Evolutionary conservation across 1,140 invertebrate genomes (phyloP).

Genomic region (Calycopis cecrops): DNA sequence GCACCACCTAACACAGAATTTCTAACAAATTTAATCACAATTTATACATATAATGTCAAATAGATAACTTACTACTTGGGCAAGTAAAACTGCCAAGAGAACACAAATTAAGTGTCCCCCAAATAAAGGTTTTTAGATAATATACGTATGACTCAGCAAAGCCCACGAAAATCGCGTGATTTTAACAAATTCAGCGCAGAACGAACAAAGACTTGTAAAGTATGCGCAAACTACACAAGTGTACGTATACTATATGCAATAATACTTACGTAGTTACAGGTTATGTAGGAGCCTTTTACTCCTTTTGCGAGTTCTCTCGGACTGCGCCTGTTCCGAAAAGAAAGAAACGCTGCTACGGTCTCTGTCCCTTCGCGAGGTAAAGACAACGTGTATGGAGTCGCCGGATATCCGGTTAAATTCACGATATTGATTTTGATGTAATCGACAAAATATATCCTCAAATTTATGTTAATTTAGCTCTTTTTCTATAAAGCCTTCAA

Average conservation of each 20-base stretch:
- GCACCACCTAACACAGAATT: constrained; percentile 25
- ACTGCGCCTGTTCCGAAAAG: constrained; percentile 74
- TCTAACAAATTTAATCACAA: background rate
- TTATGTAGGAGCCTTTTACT: constrained; percentile 76
- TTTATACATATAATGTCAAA: background rate
- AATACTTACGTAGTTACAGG: constrained; percentile 73
- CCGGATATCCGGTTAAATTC: constrained; percentile 62
- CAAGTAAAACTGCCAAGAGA: constrained; percentile 25
- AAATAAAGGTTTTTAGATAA: constrained; percentile 30
- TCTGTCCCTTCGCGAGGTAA: constrained; percentile 63
- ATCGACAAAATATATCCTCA: background rate
- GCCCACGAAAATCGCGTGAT: constrained; percentile 36
- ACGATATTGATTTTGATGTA: constrained; percentile 39
- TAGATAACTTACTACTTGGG: constrained; percentile 40
- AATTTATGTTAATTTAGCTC: too few species aligned
- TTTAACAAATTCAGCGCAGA: constrained; percentile 35
- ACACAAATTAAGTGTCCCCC: constrained; percentile 20
- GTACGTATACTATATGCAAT: constrained; percentile 27
- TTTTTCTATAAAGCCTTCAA: too few species aligned
- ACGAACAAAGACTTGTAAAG: constrained; percentile 27
- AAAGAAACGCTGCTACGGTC: constrained; percentile 70
- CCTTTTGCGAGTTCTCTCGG: constrained; percentile 73
- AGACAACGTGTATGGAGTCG: constrained; percentile 67
- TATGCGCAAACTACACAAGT: constrained; percentile 25
- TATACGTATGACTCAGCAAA: constrained; percentile 58